Percentiles rank a stretch among this genome's conserved stretches.
Evolutionary conservation across 2,113 vertebrate species (phyloP).

Genomic region (Poeciliopsis prolifica): DNA sequence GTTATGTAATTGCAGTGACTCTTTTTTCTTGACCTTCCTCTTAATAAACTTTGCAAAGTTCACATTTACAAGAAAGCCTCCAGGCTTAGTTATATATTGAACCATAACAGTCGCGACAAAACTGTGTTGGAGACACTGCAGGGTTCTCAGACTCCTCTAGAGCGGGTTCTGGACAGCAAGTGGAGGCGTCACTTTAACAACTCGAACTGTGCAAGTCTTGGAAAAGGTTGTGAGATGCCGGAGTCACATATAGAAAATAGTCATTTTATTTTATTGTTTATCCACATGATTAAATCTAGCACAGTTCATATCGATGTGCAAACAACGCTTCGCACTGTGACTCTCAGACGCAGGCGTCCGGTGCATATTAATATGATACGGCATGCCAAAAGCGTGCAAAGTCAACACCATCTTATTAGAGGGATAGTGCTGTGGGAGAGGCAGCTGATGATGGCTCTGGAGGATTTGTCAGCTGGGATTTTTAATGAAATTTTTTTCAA

Average conservation of each 20-base stretch:
- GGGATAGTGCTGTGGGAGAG: conserved; percentile 46
- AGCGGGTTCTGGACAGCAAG: not conserved
- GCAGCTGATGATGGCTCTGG: conserved; percentile 51
- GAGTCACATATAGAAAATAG: conserved; percentile 56
- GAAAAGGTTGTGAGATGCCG: conserved; percentile 45
- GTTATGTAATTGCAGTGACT: not conserved
- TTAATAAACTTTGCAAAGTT: not conserved
- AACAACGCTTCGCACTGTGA: conserved; percentile 79
- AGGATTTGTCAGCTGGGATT: conserved; percentile 77
- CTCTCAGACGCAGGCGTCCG: conserved; percentile 67
- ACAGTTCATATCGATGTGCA: conserved; percentile 81
- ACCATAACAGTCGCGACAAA: not conserved
- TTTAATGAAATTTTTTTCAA: conserved; percentile 77
- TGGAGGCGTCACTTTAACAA: conserved; percentile 24
- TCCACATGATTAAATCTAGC: conserved; percentile 81
- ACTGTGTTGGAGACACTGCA: not conserved
- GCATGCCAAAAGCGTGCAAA: conserved; percentile 69
- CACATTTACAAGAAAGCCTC: not conserved
- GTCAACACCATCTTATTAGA: conserved; percentile 77
- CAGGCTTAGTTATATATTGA: not conserved
- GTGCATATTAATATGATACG: conserved; percentile 80
- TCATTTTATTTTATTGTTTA: conserved; percentile 74
- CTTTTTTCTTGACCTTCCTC: not conserved
- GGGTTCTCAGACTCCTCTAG: conserved; percentile 4
- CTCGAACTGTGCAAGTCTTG: conserved; percentile 41